These are phyloP conservation scores for Microtus ochrogaster DNA, from an alignment of 2,113 vertebrate species.

Conservation along the genomic window DNA sequence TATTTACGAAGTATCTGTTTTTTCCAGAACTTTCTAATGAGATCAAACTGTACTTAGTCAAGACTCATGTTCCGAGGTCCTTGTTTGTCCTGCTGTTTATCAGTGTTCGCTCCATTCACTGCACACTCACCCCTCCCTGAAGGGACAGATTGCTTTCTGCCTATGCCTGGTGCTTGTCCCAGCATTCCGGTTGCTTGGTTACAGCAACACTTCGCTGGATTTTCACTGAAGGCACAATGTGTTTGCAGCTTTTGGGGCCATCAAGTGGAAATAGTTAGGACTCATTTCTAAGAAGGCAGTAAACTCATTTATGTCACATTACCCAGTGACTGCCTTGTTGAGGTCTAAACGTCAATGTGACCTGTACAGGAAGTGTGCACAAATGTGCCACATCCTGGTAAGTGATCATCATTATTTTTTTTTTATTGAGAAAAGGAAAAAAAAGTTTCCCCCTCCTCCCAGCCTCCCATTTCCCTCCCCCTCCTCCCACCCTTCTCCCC, in stretches of 20 bases:
- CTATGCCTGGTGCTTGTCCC: slow-evolving; percentile 62
- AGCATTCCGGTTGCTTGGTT: slow-evolving; percentile 84
- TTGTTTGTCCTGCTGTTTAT: slow-evolving; percentile 67
- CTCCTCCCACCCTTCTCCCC: too few relatives aligned
- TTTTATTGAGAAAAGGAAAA: too few relatives aligned
- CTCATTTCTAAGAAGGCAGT: slow-evolving; percentile 75
- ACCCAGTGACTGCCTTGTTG: slow-evolving; percentile 60
- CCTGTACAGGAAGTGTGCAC: not conserved
- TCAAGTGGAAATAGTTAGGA: slow-evolving; percentile 83
- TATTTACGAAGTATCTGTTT: slow-evolving; percentile 50
- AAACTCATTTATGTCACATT: slow-evolving; percentile 66
- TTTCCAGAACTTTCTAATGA: slow-evolving; percentile 67
- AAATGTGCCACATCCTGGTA: not conserved
- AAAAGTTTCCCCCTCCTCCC: too few relatives aligned
- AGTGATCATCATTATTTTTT: slow-evolving; percentile 50
- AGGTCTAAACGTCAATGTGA: slow-evolving; percentile 41
- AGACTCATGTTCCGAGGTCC: slow-evolving; percentile 43
- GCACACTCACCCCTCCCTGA: slow-evolving; percentile 23
- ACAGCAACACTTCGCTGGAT: slow-evolving; percentile 80
- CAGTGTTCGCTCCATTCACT: slow-evolving; percentile 53
- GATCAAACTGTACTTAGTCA: slow-evolving; percentile 71
- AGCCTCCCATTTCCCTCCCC: too few relatives aligned
- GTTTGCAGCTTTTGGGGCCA: slow-evolving; percentile 81
- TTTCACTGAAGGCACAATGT: slow-evolving; percentile 79
- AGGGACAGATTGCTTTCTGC: slow-evolving; percentile 69